Evolutionary conservation across 2,113 vertebrate genomes (phyloP).

Genomic region (Coptodon rendalli): DNA sequence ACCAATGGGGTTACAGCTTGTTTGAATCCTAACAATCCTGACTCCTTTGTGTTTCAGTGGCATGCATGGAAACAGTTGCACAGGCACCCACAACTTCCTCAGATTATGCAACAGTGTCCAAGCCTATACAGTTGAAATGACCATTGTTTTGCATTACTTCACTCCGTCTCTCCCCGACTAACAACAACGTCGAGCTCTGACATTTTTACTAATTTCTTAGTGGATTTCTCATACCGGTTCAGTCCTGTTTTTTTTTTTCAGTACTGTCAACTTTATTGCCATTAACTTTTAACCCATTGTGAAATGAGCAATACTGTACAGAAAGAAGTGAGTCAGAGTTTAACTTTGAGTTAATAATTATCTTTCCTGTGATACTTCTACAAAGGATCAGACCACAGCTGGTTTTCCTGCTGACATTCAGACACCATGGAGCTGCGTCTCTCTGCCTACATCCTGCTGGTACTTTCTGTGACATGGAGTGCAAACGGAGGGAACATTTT

Average conservation of each 20-base stretch:
- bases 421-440: conserved; percentile 30
- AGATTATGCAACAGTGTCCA: not conserved
- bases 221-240: not conserved
- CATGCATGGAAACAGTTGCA: not conserved
- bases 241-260: not conserved
- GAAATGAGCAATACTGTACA: not conserved
- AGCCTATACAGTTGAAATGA: not conserved
- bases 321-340: not conserved
- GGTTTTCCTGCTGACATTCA: not conserved
- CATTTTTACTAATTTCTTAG: not conserved
- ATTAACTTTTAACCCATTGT: not conserved
- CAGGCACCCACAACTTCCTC: not conserved
- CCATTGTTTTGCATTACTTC: not conserved
- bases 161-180: not conserved
- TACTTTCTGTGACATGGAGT: conserved; percentile 37
- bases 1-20: not conserved
- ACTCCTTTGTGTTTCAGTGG: not conserved
- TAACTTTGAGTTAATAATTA: conserved; percentile 45
- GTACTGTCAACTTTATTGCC: not conserved
- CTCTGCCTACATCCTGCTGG: conserved; percentile 22
- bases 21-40: not conserved
- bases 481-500: conserved; percentile 66
- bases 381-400: not conserved
- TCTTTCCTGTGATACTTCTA: not conserved
- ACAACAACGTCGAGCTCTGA: not conserved